Evolutionary conservation across 2,888 invertebrate species (phyloP), one percentile per base, ranked within the genome.

Genomic region (Brachynemurus nebulosus): DNA sequence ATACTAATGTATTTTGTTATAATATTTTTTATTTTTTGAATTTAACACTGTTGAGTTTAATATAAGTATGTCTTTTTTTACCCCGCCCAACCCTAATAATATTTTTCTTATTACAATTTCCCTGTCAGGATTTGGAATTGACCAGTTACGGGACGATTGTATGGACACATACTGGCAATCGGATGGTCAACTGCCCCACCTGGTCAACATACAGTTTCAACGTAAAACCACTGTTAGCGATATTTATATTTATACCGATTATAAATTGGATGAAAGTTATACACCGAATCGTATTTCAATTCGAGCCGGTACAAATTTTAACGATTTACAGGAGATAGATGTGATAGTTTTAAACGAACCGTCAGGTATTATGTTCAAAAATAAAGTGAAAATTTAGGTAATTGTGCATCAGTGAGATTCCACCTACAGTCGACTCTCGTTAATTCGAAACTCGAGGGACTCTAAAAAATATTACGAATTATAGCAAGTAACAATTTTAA

Each of bases 131-230:
- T 97, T 95, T 70, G 98, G 98, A 3, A 95, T 99, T 4, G 92
- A 96, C 59, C 96, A 97, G 59, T 65, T 98, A 34, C 70, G 96
- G 50, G 95, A 97, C 64, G 90, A 93, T 59, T 86, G 89, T 50
- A 83, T 89, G 65, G 98, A 98, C 53, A 93, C 95, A 3, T 98
- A 96, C 63, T 98, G 98, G 98, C 98, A 98, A 63, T 97, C 96
- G 0, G 98, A 99, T 65, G 98, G 98, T 0, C 96, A 96, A 53
- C 73, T 98, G 49, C 98, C 98, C 3, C 98, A 98, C 66, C 70
- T 96, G 50, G 92, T 98, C 0, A 97, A 96, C 59, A 90, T 98
- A 51, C 93, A 96, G 59, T 97, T 97, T 61, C 82, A 88, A 57
- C 76, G 86, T 50, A 96, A 96, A 66, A 97, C 92, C 1, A 90